phyloP scores from a whole-genome alignment of 2,113 vertebrate genomes.

The Meleagris gallopavo region DNA sequence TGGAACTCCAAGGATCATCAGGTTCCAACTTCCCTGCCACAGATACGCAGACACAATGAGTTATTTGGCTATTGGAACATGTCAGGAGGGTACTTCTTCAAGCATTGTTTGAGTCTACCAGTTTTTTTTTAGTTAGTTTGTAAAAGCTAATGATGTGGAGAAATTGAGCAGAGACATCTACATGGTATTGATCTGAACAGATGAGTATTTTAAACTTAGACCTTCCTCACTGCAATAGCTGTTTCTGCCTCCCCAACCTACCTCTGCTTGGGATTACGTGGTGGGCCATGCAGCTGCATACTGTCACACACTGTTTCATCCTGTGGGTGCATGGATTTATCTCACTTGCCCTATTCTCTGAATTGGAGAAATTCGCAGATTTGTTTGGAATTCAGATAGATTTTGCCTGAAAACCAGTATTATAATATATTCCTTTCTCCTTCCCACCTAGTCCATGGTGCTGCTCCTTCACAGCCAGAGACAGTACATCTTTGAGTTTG shows the following conservation, averaged over 20 bases:
- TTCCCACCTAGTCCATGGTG: constrained; percentile 91
- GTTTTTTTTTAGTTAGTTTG: background rate
- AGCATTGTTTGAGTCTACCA: background rate
- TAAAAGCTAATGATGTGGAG: background rate
- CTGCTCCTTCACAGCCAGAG: constrained; percentile 96
- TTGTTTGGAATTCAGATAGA: background rate
- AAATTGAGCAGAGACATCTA: background rate
- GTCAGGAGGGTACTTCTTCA: background rate
- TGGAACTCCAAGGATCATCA: too few species aligned
- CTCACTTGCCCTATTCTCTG: background rate
- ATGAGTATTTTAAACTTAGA: background rate
- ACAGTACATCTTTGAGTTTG: constrained; percentile 98
- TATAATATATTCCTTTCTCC: constrained; percentile 12
- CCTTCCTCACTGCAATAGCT: background rate
- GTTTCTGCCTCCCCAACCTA: constrained; percentile 19
- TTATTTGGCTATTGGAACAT: background rate
- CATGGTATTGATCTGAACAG: background rate
- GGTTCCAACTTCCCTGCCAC: too few species aligned
- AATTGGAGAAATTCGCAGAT: background rate
- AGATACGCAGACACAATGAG: background rate
- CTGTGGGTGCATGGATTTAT: background rate
- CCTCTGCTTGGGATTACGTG: background rate
- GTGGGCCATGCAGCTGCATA: background rate
- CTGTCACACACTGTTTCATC: background rate
- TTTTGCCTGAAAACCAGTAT: background rate